Evolutionary conservation across 2,113 vertebrate genomes (phyloP).

Genomic region (Gambusia holbrooki): DNA sequence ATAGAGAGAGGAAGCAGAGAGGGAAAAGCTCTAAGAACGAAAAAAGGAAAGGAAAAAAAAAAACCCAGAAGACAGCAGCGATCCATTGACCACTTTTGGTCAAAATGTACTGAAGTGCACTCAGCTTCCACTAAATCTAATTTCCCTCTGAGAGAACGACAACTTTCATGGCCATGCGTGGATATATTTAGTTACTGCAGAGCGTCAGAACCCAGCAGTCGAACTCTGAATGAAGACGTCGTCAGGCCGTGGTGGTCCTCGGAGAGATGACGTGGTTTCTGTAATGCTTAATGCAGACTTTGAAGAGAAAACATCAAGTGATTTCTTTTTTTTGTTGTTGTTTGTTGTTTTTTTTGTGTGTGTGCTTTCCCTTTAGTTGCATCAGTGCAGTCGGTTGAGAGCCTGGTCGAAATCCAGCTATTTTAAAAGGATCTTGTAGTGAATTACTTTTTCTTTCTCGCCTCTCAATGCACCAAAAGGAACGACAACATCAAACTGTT

Average conservation of each 20-base stretch:
- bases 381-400: background rate
- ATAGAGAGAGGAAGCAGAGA: slow-evolving; percentile 6
- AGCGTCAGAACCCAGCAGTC: slow-evolving; percentile 40
- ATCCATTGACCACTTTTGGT: slow-evolving; percentile 68
- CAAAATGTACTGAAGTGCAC: slow-evolving; percentile 60
- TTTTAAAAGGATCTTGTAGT: background rate
- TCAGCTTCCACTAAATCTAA: slow-evolving; percentile 42
- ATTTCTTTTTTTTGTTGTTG: background rate
- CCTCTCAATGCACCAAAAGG: background rate
- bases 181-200: slow-evolving; percentile 63
- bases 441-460: background rate
- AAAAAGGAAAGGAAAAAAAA: background rate
- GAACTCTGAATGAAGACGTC: slow-evolving; percentile 25
- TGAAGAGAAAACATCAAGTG: background rate
- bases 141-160: slow-evolving; percentile 53
- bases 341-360: no score
- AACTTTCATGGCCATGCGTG: slow-evolving; percentile 28
- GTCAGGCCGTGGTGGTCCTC: slow-evolving; percentile 7
- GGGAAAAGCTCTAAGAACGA: slow-evolving; percentile 8
- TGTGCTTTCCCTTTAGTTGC: background rate
- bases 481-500: background rate
- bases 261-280: background rate
- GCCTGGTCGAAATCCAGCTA: background rate
- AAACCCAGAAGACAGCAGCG: slow-evolving; percentile 36
- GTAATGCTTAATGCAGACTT: background rate